phyloP scores from a whole-genome alignment of 2,888 invertebrate genomes.

The Polyommatus icarus region DNA sequence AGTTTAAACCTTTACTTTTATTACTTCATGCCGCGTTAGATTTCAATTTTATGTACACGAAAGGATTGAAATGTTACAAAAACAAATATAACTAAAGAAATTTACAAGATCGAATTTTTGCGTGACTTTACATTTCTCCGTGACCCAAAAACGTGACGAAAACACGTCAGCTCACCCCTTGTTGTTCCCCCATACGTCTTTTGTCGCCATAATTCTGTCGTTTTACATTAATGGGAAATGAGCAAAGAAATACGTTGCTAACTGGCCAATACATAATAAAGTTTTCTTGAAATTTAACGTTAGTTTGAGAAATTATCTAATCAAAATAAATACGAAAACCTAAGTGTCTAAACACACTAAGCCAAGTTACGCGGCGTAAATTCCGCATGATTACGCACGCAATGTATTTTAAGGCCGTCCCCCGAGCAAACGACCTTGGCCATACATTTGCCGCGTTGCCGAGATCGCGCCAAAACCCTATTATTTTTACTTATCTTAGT shows the following conservation, averaged over 20 bases:
- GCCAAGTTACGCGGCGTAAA: no score
- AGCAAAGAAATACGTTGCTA: constrained; percentile 18
- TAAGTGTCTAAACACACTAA: no score
- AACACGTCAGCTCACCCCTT: constrained; percentile 53
- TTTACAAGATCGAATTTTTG: constrained; percentile 15
- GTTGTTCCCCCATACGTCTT: constrained; percentile 38
- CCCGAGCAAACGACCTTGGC: no score
- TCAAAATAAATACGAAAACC: background rate
- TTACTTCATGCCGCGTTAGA: constrained; percentile 8
- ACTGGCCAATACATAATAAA: background rate
- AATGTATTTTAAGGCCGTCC: no score
- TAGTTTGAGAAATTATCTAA: background rate
- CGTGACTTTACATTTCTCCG: constrained; percentile 39
- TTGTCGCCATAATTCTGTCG: constrained; percentile 28
- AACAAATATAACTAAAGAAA: background rate
- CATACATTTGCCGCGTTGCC: no score
- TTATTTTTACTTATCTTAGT: no score
- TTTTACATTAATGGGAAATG: constrained; percentile 6
- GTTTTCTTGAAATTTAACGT: background rate
- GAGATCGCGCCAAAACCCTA: no score
- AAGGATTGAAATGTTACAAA: background rate
- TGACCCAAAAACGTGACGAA: constrained; percentile 64
- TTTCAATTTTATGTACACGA: background rate
- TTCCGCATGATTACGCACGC: no score
- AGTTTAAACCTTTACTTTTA: background rate